These are phyloP conservation scores for Microcebus tavaratra DNA, from an alignment of 2,113 vertebrate species.

Conservation along the genomic window DNA sequence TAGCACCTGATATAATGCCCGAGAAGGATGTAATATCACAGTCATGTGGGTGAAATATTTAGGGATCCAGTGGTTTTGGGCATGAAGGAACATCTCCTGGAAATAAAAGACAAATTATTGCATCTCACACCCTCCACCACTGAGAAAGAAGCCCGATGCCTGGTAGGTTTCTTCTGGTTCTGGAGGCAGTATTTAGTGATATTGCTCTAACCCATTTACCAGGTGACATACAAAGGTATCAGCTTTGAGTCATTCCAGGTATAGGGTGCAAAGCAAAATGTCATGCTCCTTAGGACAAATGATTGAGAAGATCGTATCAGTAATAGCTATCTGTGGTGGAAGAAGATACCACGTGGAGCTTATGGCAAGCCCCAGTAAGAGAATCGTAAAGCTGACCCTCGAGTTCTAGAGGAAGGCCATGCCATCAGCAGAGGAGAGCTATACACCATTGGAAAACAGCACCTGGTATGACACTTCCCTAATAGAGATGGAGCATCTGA, in stretches of 20 bases:
- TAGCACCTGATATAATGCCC: background rate
- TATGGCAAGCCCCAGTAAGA: background rate
- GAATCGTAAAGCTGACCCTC: background rate
- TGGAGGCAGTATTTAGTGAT: background rate
- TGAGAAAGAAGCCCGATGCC: background rate
- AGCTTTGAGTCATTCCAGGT: background rate
- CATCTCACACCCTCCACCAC: background rate
- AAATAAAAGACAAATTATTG: background rate
- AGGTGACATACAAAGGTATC: background rate
- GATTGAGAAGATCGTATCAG: background rate
- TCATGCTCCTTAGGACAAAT: background rate
- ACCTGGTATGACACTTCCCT: background rate
- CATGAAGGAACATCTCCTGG: background rate
- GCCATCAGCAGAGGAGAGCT: background rate
- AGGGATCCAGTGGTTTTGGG: background rate
- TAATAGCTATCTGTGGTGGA: background rate
- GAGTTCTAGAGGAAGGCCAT: background rate
- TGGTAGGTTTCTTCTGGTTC: background rate
- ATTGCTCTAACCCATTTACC: background rate
- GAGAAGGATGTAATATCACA: background rate
- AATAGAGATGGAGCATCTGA: background rate
- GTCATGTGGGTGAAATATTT: background rate
- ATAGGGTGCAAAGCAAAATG: background rate
- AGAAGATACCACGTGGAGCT: background rate
- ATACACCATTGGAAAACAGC: background rate